phyloP scores from a whole-genome alignment of 2,797 vertebrate genomes.

The Psittacula echo region DNA sequence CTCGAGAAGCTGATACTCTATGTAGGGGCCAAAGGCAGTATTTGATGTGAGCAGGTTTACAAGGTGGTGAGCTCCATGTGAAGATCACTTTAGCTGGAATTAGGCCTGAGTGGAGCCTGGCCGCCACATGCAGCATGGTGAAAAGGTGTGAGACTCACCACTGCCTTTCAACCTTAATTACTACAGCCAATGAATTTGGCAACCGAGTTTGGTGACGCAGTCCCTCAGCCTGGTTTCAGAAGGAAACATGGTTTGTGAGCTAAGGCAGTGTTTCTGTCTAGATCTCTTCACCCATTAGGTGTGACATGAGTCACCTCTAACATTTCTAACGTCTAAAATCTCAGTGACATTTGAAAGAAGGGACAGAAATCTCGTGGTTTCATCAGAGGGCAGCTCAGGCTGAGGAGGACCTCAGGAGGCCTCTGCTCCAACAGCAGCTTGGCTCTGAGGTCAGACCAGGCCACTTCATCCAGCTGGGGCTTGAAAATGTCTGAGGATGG shows the following conservation, averaged over 20 bases:
- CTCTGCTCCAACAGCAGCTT: background rate
- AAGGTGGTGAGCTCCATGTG: background rate
- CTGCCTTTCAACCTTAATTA: background rate
- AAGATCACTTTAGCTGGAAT: background rate
- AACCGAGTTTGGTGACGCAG: background rate
- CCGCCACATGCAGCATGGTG: background rate
- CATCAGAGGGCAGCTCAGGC: background rate
- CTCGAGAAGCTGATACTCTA: background rate
- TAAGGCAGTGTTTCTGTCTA: background rate
- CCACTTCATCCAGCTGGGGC: background rate
- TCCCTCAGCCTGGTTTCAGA: background rate
- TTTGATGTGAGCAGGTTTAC: constrained; percentile 4
- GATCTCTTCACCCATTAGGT: background rate
- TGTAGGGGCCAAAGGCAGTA: background rate
- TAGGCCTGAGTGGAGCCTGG: background rate
- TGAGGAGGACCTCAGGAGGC: background rate
- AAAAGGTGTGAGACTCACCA: background rate
- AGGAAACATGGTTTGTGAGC: background rate
- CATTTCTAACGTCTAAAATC: background rate
- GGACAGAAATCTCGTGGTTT: background rate
- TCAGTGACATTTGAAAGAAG: background rate
- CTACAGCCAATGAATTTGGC: constrained; percentile 7
- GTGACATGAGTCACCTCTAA: background rate
- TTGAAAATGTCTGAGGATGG: background rate
- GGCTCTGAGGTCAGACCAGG: background rate